These are phyloP conservation scores for Tricholauxania praeusta DNA, from an alignment of 2,888 invertebrate genomes.

Conservation along the genomic window DNA sequence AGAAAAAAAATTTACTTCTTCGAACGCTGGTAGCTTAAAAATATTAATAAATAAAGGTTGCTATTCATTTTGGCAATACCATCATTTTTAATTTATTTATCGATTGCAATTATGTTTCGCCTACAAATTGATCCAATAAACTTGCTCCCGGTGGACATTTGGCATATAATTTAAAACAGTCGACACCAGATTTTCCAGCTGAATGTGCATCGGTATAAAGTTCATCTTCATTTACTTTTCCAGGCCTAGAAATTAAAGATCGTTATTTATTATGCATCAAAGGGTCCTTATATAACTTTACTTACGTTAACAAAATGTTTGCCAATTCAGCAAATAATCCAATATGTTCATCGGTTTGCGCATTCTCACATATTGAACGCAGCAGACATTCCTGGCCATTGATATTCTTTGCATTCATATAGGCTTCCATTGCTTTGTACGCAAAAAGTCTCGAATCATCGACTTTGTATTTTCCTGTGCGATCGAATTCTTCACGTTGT, in stretches of 20 bases:
- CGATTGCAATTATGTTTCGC: neutral
- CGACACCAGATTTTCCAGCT: conserved; percentile 57
- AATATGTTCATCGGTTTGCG: conserved; percentile 56
- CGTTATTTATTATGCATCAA: neutral
- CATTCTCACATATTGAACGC: conserved; percentile 64
- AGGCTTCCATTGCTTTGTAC: conserved; percentile 53
- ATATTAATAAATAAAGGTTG: too few species aligned
- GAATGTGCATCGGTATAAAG: conserved; percentile 72
- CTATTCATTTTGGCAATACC: too few species aligned
- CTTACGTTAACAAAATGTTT: conserved; percentile 60
- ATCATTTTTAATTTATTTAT: too few species aligned
- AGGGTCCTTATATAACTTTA: conserved; percentile 7
- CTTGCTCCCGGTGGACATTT: conserved; percentile 74
- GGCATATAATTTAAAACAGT: conserved; percentile 73
- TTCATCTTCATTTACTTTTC: conserved; percentile 67
- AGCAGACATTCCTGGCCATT: conserved; percentile 54
- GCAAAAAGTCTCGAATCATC: conserved; percentile 61
- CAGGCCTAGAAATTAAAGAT: conserved; percentile 48
- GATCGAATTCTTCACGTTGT: conserved; percentile 42
- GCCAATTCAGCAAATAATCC: conserved; percentile 60
- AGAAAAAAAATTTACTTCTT: too few species aligned
- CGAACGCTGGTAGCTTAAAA: too few species aligned
- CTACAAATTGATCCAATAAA: conserved; percentile 68
- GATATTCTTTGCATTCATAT: conserved; percentile 41
- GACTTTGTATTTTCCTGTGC: conserved; percentile 48